A percentile compares a stretch with the other conserved stretches of the same genome.
Conservation (phyloP, 2,113 vertebrate genomes). For the Rostratula benghalensis region DNA sequence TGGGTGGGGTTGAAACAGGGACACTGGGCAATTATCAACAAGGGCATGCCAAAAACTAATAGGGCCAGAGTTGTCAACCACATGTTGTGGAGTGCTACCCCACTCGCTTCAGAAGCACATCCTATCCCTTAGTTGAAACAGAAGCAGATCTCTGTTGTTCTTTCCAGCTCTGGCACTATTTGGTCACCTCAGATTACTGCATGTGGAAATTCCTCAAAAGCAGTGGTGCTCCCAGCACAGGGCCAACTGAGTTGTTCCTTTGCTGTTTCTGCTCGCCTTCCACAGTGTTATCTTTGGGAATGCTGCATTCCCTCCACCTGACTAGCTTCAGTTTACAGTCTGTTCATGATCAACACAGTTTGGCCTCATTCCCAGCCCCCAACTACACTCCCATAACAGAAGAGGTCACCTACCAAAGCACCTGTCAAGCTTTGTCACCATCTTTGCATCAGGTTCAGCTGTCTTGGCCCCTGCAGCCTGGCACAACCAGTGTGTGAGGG, state of each 20-base stretch:
- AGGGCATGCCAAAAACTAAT: not conserved
- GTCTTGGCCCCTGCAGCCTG: not conserved
- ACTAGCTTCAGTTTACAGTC: not conserved
- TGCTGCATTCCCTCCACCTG: not conserved
- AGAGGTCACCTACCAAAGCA: not conserved
- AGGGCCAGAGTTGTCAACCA: not conserved
- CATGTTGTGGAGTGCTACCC: not conserved
- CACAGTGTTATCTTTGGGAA: not conserved
- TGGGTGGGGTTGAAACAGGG: fast-evolving
- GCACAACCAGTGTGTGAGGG: not conserved
- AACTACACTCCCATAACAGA: not conserved
- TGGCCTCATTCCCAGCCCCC: not conserved
- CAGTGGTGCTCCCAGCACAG: not conserved
- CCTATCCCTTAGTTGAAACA: not conserved
- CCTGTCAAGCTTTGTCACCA: fast-evolving
- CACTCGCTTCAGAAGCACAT: not conserved
- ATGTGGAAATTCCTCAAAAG: not conserved
- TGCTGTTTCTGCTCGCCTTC: not conserved
- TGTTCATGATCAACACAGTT: not conserved
- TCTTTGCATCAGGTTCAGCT: not conserved
- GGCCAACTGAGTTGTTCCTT: not conserved
- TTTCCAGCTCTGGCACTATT: not conserved
- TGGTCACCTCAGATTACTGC: not conserved
- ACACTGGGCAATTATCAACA: not conserved
- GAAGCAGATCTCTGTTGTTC: not conserved